Percentiles rank a stretch among this genome's conserved stretches.
phyloP scores from a whole-genome alignment of 1,140 invertebrate genomes.

The Aphaenogaster ashmeadi region DNA sequence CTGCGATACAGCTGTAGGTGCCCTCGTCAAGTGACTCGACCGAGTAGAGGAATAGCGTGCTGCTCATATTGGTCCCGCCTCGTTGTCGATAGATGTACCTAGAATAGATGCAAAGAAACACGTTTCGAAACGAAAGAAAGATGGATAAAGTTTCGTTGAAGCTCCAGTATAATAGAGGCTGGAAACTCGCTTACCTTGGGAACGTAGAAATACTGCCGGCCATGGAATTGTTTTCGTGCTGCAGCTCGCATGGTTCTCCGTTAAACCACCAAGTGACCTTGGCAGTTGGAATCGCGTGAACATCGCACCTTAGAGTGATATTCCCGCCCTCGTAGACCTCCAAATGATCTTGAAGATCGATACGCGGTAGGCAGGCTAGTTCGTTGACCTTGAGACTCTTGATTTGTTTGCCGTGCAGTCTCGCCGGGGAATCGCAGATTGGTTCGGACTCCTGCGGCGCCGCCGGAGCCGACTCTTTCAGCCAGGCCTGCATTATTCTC shows the following conservation, averaged over 20 bases:
- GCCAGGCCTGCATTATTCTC: conserved; percentile 92
- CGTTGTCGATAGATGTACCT: conserved; percentile 82
- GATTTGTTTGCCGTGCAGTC: conserved; percentile 90
- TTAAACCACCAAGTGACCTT: conserved; percentile 94
- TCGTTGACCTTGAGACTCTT: conserved; percentile 91
- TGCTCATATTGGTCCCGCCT: conserved; percentile 82
- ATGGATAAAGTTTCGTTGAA: not conserved
- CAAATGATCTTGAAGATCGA: conserved; percentile 87
- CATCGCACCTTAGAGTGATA: conserved; percentile 92
- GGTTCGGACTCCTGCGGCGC: conserved; percentile 89
- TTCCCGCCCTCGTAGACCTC: conserved; percentile 94
- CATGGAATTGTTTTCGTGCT: conserved; percentile 82
- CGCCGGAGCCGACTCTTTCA: conserved; percentile 90
- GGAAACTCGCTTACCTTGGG: conserved; percentile 56
- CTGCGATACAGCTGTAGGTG: conserved; percentile 93
- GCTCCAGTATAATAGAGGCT: not conserved
- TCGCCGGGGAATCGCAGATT: conserved; percentile 91
- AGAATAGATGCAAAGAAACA: conserved; percentile 59
- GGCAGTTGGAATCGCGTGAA: conserved; percentile 93
- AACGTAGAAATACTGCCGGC: conserved; percentile 53
- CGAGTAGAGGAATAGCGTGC: conserved; percentile 78
- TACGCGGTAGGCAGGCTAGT: conserved; percentile 94
- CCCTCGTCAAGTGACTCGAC: conserved; percentile 89
- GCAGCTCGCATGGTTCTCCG: conserved; percentile 88
- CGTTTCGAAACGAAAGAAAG: not conserved